A percentile compares a stretch with the other conserved stretches of the same genome.
phyloP scores from a whole-genome alignment of 2,888 invertebrate species.

The Phalangium opilio region DNA sequence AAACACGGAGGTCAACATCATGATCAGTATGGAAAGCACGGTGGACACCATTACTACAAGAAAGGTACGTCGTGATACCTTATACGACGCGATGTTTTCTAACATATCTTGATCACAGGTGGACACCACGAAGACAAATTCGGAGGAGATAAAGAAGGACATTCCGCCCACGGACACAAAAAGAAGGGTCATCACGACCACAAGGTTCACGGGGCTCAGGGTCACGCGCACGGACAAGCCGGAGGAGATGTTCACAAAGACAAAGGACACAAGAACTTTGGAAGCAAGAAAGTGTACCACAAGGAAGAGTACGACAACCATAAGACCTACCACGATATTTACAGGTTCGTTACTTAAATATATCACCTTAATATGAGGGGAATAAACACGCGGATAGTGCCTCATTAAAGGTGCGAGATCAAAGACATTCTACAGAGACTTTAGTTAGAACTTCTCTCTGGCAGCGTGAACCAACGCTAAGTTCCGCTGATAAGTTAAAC shows the following conservation, averaged over 20 bases:
- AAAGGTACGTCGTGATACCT: neutral
- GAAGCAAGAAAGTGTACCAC: constrained; percentile 1
- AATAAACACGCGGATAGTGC: too few relatives aligned
- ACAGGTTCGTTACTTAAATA: too few relatives aligned
- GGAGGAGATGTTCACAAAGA: neutral
- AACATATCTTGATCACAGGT: too few relatives aligned
- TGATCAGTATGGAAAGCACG: neutral
- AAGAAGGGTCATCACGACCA: neutral
- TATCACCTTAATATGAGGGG: too few relatives aligned
- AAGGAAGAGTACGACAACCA: neutral
- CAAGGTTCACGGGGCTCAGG: neutral
- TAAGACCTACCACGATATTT: neutral
- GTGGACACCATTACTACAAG: neutral
- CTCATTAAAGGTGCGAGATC: too few relatives aligned
- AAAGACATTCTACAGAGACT: too few relatives aligned
- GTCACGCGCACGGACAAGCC: neutral
- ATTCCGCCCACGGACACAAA: neutral
- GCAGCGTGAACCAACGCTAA: too few relatives aligned
- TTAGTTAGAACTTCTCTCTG: too few relatives aligned
- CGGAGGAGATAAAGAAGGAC: neutral
- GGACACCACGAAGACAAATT: neutral
- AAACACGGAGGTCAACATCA: neutral
- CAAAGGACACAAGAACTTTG: neutral
- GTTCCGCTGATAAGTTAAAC: too few relatives aligned
- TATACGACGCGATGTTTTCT: neutral